A percentile compares a stretch with the other conserved stretches of the same genome.
These are phyloP conservation scores for Phortica magna DNA, from an alignment of 2,888 invertebrate species.

Conservation along the genomic window DNA sequence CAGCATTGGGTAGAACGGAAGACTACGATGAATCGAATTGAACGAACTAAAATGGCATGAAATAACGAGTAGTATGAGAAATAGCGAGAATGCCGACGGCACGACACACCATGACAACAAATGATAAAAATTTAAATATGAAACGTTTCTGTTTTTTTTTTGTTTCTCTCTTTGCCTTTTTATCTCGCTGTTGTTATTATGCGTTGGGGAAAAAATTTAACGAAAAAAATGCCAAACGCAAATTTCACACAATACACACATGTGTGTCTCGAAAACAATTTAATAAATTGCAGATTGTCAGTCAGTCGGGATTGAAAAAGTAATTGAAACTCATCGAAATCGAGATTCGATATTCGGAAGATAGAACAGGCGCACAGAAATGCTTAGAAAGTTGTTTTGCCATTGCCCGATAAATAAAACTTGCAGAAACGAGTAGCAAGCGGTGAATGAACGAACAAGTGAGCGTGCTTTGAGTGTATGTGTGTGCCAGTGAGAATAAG, in stretches of 20 bases:
- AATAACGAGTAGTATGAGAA: neutral
- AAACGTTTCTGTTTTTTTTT: constrained; percentile 33
- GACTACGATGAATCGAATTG: too few relatives aligned
- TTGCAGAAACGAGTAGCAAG: constrained; percentile 26
- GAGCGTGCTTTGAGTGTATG: neutral
- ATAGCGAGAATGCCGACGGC: neutral
- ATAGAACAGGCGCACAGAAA: constrained; percentile 75
- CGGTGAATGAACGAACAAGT: constrained; percentile 26
- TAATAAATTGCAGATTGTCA: constrained; percentile 27
- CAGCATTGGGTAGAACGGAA: too few relatives aligned
- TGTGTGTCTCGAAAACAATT: neutral
- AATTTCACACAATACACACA: constrained; percentile 41
- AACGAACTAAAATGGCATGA: neutral
- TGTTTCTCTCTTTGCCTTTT: neutral
- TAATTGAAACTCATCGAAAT: constrained; percentile 75
- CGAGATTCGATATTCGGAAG: constrained; percentile 77
- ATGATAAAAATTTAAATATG: constrained; percentile 51
- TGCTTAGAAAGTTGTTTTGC: constrained; percentile 44
- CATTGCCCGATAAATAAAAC: neutral
- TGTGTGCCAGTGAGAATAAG: neutral
- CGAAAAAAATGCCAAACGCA: constrained; percentile 42
- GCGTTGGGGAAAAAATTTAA: constrained; percentile 22
- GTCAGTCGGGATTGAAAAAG: constrained; percentile 35
- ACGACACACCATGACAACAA: constrained; percentile 51
- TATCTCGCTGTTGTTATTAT: too few relatives aligned